These are phyloP conservation scores for Phalloptychus januarius DNA, from an alignment of 2,797 vertebrate species.

Conservation along the genomic window DNA sequence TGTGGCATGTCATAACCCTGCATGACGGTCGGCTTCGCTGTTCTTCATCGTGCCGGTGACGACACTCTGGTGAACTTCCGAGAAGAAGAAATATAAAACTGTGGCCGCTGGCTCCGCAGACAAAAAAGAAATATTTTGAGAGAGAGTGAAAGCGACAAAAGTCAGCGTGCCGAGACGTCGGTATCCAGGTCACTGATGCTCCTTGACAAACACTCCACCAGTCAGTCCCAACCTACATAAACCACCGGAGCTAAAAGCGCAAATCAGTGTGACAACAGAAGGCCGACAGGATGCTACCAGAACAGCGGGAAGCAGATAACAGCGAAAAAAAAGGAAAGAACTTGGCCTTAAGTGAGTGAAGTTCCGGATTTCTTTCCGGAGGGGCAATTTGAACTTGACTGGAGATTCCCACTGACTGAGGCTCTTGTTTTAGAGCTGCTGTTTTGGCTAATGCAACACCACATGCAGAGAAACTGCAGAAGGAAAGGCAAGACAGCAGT, in stretches of 20 bases:
- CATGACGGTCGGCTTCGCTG: neutral
- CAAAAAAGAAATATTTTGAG: neutral
- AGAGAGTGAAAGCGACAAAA: constrained; percentile 39
- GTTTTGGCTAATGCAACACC: neutral
- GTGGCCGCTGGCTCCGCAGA: neutral
- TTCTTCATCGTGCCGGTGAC: neutral
- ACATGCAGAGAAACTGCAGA: neutral
- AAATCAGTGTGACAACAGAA: constrained; percentile 58
- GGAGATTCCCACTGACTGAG: neutral
- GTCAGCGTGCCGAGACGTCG: constrained; percentile 30
- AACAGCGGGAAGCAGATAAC: constrained; percentile 59
- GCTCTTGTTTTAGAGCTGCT: neutral
- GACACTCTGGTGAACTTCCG: no score
- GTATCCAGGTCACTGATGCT: constrained; percentile 50
- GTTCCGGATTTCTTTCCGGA: neutral
- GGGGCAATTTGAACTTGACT: neutral
- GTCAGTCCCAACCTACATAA: constrained; percentile 17
- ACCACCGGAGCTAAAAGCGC: constrained; percentile 40
- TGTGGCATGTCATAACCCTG: neutral
- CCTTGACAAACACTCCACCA: constrained; percentile 36
- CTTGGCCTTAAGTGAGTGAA: constrained; percentile 21
- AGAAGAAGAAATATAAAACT: neutral
- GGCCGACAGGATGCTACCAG: constrained; percentile 36
- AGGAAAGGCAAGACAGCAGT: neutral
- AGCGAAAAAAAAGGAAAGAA: neutral